Evolutionary conservation across 30 jellyfish, hydroid and myxozoan genomes (phyloP).

Genomic region (Chrysaora quinquecirrha): DNA sequence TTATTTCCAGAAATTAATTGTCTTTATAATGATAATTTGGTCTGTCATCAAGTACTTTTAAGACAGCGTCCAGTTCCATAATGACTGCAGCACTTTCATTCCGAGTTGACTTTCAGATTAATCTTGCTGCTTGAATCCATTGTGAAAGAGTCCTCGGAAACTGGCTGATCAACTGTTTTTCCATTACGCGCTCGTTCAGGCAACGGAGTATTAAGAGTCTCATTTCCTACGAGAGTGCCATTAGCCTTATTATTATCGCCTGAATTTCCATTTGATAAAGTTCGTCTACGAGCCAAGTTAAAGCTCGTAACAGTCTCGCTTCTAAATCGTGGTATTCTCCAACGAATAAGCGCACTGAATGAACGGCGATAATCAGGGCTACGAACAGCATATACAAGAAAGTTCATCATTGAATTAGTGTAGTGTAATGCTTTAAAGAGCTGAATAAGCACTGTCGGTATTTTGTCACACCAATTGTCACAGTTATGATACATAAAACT

Average conservation of each 20-base stretch:
- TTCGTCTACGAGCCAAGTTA: constrained; percentile 33
- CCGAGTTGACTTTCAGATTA: too few relatives aligned
- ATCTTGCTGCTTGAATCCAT: neutral
- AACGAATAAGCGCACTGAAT: constrained; percentile 73
- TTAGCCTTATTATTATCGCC: constrained; percentile 9
- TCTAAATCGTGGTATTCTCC: constrained; percentile 55
- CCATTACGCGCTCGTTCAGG: constrained; percentile 39
- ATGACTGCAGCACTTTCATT: too few relatives aligned
- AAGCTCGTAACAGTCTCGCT: constrained; percentile 60
- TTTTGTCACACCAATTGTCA: constrained; percentile 32
- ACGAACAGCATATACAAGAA: constrained; percentile 90
- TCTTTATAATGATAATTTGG: too few relatives aligned
- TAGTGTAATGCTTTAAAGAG: constrained; percentile 66
- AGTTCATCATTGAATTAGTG: constrained; percentile 90
- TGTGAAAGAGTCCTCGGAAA: neutral
- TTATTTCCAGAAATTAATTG: too few relatives aligned
- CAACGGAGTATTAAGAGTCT: constrained; percentile 7
- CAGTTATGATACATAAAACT: constrained; percentile 66
- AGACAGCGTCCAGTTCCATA: too few relatives aligned
- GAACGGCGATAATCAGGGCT: constrained; percentile 86
- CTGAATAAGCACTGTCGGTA: constrained; percentile 17
- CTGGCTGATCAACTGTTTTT: neutral
- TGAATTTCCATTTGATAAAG: constrained; percentile 56
- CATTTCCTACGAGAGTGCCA: constrained; percentile 46
- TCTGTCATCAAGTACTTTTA: too few relatives aligned